Base-by-base conservation (phyloP, 2,888 invertebrate species). In the Abrostola tripartita region DNA sequence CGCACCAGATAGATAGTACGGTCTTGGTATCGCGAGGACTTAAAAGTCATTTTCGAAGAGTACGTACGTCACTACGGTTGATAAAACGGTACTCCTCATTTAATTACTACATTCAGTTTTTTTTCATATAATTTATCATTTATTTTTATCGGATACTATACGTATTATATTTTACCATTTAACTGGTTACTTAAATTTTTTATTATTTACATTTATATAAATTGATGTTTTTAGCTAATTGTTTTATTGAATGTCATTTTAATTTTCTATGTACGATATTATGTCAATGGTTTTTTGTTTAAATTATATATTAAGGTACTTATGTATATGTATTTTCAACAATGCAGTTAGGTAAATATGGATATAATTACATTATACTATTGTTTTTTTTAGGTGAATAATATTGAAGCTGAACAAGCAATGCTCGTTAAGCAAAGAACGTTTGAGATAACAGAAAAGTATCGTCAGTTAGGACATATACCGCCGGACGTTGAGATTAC, bases 401-500 rank as follows among this genome's bases (percentile, higher is more conserved):
- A 94, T 80, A 95, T 97, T 82, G 98, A 98, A 90, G 95, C 96
- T 74, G 97, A 98, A 84, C 97, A 98, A 88, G 96, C 96, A 58
- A 95, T 95, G 81, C 92, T 97, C 57, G 96, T 97, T 5, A 95
- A 96, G 79, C 96, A 96, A 78, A 95, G 97, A 80, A 96, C 97
- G 68, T 96, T 97, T 83, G 97, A 97, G 89, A 95, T 98, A 77
- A 96, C 97, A 5, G 97, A 97, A 74, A 97, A 97, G 84, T 96
- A 96, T 84, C 91, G 94, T 24, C 94, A 95, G 81, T 93, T 91
- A 81, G 95, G 94, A 12, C 95, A 95, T 52, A 92, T 95, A 78
- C 95, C 95, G 55, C 89, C 93, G 1, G 95, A 95, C 66, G 92
- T 91, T 10, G 96, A 97, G 76, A 91, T 96, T 69, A 96, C 96